phyloP scores from a whole-genome alignment of 2,888 invertebrate species.

The Lordiphosa andalusiaca region DNA sequence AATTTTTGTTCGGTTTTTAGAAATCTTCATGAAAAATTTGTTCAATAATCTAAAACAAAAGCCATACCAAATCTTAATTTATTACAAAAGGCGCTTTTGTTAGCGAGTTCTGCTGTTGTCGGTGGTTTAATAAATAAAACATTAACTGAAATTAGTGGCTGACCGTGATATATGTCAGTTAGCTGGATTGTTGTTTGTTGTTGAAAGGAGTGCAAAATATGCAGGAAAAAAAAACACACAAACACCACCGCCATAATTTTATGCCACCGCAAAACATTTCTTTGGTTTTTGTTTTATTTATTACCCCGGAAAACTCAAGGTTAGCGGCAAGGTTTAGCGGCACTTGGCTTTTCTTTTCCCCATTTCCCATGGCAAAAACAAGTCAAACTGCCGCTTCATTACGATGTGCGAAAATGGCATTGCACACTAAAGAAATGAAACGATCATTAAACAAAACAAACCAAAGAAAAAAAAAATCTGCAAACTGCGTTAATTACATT shows the following conservation, averaged over 20 bases:
- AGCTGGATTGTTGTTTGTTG: no score
- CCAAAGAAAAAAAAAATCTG: constrained; percentile 19
- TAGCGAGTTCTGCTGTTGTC: background rate
- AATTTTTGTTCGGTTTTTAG: constrained; percentile 36
- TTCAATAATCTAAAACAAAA: background rate
- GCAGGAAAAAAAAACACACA: no score
- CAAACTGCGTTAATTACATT: constrained; percentile 53
- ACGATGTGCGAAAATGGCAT: constrained; percentile 46
- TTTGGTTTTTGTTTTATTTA: constrained; percentile 33
- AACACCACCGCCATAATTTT: no score
- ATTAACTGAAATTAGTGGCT: constrained; percentile 42
- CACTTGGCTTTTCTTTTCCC: constrained; percentile 23
- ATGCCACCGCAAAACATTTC: constrained; percentile 8
- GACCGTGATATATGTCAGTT: constrained; percentile 35
- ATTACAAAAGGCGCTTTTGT: background rate
- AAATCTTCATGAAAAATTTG: constrained; percentile 2
- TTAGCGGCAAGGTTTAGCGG: constrained; percentile 32
- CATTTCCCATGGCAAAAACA: constrained; percentile 8
- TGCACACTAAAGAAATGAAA: constrained; percentile 9
- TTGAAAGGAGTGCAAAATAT: no score
- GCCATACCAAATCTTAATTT: constrained; percentile 1
- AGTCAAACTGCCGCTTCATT: constrained; percentile 38
- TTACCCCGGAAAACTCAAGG: constrained; percentile 67
- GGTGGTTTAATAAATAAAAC: constrained; percentile 34
- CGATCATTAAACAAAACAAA: constrained; percentile 22